phyloP scores from a whole-genome alignment of 2,888 invertebrate genomes.

The Molanna angustata region DNA sequence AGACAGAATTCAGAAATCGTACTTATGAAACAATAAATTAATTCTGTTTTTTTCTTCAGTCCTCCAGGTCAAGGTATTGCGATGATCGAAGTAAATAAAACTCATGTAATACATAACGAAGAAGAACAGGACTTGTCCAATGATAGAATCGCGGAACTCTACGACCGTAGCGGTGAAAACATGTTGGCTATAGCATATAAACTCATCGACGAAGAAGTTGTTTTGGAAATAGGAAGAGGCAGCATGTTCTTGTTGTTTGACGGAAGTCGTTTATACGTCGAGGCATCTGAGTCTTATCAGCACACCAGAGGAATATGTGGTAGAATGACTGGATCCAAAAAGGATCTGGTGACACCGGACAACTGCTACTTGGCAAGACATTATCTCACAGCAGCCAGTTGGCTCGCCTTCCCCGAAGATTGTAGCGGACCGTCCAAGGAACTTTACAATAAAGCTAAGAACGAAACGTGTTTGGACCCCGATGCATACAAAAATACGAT shows the following conservation, averaged over 20 bases:
- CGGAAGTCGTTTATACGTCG: constrained; percentile 51
- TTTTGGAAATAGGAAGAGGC: constrained; percentile 51
- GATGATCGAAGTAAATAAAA: too few relatives aligned
- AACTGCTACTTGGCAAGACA: constrained; percentile 47
- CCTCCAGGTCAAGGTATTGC: too few relatives aligned
- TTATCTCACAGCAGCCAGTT: constrained; percentile 46
- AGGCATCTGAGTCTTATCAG: constrained; percentile 47
- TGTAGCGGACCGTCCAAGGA: constrained; percentile 39
- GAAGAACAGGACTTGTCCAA: constrained; percentile 40
- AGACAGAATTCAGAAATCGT: too few relatives aligned
- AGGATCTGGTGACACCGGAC: constrained; percentile 50
- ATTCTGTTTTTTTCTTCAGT: too few relatives aligned
- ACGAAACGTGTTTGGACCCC: constrained; percentile 36
- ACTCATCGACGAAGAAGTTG: constrained; percentile 53
- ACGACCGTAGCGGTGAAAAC: constrained; percentile 35
- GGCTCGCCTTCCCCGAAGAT: constrained; percentile 41
- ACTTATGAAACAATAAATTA: too few relatives aligned
- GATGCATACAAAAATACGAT: background rate
- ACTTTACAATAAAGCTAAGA: constrained; percentile 36
- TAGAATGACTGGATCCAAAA: constrained; percentile 47
- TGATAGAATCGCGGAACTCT: constrained; percentile 40
- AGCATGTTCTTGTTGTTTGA: constrained; percentile 56
- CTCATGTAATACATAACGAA: constrained; percentile 40
- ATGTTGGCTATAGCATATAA: constrained; percentile 48
- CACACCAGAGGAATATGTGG: constrained; percentile 58